Evolutionary conservation across 2,888 invertebrate species (phyloP).

Genomic region (Ditula angustiorana): DNA sequence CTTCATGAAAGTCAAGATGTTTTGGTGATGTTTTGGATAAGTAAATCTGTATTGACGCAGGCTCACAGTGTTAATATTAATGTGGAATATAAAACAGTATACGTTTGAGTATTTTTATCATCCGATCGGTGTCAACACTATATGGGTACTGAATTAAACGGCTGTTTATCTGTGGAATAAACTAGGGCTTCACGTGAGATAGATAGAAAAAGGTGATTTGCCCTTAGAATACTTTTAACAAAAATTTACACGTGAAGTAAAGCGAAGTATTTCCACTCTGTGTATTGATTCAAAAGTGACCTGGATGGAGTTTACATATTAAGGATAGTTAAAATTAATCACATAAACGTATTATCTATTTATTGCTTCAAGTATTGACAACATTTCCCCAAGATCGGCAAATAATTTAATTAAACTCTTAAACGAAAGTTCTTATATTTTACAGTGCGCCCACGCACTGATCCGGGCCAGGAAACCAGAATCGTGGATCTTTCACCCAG

Average conservation of each 20-base stretch:
- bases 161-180: conserved; percentile 8
- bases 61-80: conserved; percentile 77
- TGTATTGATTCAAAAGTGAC: not conserved
- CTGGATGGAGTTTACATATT: not conserved
- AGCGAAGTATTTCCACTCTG: not conserved
- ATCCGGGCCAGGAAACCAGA: conserved; percentile 18
- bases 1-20: conserved; percentile 63
- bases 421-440: conserved; percentile 18
- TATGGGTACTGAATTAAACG: conserved; percentile 49
- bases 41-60: conserved; percentile 73
- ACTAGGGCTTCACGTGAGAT: conserved; percentile 17
- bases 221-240: not conserved
- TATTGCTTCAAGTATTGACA: not conserved
- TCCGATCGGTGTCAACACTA: conserved; percentile 34
- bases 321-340: not conserved
- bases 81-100: conserved; percentile 77
- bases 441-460: conserved; percentile 16
- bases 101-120: conserved; percentile 33
- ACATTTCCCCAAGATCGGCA: not conserved
- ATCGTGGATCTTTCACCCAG: conserved; percentile 14
- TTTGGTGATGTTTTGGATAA: conserved; percentile 62
- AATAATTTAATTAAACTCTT: not conserved
- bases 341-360: not conserved
- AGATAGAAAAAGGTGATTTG: not conserved
- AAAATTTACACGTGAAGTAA: not conserved